phyloP scores from a whole-genome alignment of 2,113 vertebrate species.

The Heliornis fulica region DNA sequence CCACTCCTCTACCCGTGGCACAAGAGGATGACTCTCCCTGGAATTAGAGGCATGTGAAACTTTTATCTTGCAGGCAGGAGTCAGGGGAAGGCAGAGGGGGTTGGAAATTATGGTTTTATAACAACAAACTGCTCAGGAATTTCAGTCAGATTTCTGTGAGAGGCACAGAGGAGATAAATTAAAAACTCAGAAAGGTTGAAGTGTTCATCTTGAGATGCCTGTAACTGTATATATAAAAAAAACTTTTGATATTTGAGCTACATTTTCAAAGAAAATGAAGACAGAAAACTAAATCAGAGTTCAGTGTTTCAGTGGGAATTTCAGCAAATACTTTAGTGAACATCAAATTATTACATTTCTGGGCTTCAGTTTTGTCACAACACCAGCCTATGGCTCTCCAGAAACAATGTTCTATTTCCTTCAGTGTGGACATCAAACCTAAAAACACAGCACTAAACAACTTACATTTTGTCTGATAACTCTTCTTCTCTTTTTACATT shows the following conservation, averaged over 20 bases:
- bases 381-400: not conserved
- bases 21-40: not conserved
- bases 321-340: not conserved
- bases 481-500: not conserved
- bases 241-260: not conserved
- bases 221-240: not conserved
- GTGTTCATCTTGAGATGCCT: not conserved
- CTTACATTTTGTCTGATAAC: not conserved
- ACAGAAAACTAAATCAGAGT: not conserved
- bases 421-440: not conserved
- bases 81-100: not conserved
- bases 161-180: not conserved
- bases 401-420: not conserved
- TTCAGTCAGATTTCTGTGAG: not conserved
- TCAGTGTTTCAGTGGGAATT: not conserved
- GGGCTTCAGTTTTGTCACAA: not conserved
- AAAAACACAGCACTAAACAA: not conserved
- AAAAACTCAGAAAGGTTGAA: not conserved
- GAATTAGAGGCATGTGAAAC: accelerated
- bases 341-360: not conserved
- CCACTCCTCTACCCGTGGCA: not conserved
- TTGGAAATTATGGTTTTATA: not conserved
- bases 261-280: not conserved
- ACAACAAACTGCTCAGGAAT: not conserved
- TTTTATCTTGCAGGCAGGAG: not conserved